phyloP scores from a whole-genome alignment of 2,888 invertebrate genomes.

The Pollenia labialis region DNA sequence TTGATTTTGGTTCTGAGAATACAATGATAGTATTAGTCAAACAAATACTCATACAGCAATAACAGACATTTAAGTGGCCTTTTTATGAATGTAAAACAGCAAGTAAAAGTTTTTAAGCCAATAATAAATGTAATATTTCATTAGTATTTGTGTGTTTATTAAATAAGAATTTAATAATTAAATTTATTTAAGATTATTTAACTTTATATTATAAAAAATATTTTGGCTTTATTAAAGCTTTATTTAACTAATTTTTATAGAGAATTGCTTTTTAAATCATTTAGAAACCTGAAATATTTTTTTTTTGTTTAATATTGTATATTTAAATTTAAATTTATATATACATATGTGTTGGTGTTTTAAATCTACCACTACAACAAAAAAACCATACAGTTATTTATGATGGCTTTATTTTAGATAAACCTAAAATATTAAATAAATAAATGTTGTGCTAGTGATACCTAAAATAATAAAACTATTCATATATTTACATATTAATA shows the following conservation, averaged over 20 bases:
- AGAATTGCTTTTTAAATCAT: no score
- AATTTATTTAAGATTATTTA: no score
- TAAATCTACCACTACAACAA: not conserved
- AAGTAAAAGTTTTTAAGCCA: constrained; percentile 2
- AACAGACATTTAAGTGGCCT: not conserved
- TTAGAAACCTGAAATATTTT: no score
- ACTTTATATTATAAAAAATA: no score
- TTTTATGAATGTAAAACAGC: not conserved
- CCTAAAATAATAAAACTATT: not conserved
- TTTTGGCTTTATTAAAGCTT: no score
- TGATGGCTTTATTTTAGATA: not conserved
- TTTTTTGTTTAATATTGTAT: no score
- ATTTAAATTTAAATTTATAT: no score
- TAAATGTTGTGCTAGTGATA: not conserved
- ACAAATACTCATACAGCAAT: not conserved
- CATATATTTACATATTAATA: no score
- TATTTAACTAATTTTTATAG: no score
- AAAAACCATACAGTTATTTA: not conserved
- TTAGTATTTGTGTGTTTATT: not conserved
- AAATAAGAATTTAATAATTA: not conserved
- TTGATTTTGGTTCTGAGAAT: constrained; percentile 34
- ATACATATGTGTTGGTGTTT: no score
- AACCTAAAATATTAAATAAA: not conserved
- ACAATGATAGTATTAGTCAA: not conserved
- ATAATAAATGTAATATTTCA: not conserved